Evolutionary conservation across 2,797 vertebrate genomes (phyloP), one percentile per base, ranked within the genome.

Genomic region (Karalla daura): DNA sequence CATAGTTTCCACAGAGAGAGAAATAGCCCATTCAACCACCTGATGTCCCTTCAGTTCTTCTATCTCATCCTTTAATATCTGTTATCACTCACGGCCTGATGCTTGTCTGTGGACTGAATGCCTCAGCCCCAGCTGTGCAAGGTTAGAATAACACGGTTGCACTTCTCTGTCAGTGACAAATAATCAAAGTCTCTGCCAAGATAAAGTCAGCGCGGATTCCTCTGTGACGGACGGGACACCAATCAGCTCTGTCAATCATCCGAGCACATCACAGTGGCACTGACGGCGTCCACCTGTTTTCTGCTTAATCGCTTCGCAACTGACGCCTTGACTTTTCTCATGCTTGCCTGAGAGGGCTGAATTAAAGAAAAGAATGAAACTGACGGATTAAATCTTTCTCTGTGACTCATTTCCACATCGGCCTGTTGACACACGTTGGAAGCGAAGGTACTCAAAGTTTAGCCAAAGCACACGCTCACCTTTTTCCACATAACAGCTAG

Each of bases 151-250:
- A 68, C 40, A 69, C 2, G 13, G 24, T 32, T 59, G 44, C 30
- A 58, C 39, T 51, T 21, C 36, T 5, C 15, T 76, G 54, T 59
- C 37, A 55, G 17, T 49, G 63, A 51, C 4, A 11, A 80, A 72
- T 80, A 55, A 23, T 63, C 12, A 18, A 13, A n/a, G n/a, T 20
- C n/a, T n/a, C 15, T 72, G 81, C 70, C 70, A 87, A 85, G 52
- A 63, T 39, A 70, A 82, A 74, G 60, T 61, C 62, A 70, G 18
- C 33, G 49, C 14, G 12, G 33, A 75, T 67, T 66, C 66, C 43
- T 54, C 33, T 47, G 41, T 72, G 75, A 74, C 37, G 69, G 39
- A 45, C 20, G 27, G n/a, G 32, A 62, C 49, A 54, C 23, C 40
- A 25, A 53, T n/a, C 55, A 62, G 47, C 5, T 47, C 36, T 43